Evolutionary conservation across 1,140 invertebrate genomes (phyloP), one percentile per base, ranked within the genome.

Genomic region (Drosophila kohkoa): DNA sequence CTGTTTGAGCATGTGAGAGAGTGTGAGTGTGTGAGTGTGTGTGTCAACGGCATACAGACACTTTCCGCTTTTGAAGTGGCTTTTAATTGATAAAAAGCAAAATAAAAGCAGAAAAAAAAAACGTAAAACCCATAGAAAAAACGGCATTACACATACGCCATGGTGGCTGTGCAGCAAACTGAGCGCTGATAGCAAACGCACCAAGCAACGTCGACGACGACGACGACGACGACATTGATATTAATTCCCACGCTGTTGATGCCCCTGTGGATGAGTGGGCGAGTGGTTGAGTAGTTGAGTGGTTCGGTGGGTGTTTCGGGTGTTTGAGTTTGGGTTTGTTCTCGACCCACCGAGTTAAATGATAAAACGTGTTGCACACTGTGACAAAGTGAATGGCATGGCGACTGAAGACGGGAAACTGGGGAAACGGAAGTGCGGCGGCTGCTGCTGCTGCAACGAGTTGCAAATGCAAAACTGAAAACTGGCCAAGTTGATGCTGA

Each of bases 41-140:
- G 79, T 86, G 82, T 87, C 82, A 87, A 80, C 77, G 67, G 69
- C 70, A 88, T 74, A 81, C 75, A 82, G 80, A 83, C 82, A 90
- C 82, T 90, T 90, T 90, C 87, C 82, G 87, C 87, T 90, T 90
- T 90, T 90, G 80, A 90, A 90, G 82, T 90, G 87, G 79, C 82
- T 83, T 90, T 90, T 90, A 90, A 90, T 90, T 90, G 87, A 87
- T 90, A 90, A 89, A 88, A 88, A 86, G 72, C 32, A 72, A 48
- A 55, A 46, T 57, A 63, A 80, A 66, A 77, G 16, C 35, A 73
- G 48, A 7, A 54, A 57, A 64, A 77, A 69, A 78, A 82, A 59
- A 78, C 49, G 7, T 46, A 81, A 76, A 80, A 72, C 59, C 46
- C 74, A 69, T 62, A 71, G 63, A 79, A 63, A 76, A 71, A 67